Evolutionary conservation across 1,140 invertebrate genomes (phyloP), one percentile per base, ranked within the genome.

Genomic region (Oryzaephilus surinamensis): DNA sequence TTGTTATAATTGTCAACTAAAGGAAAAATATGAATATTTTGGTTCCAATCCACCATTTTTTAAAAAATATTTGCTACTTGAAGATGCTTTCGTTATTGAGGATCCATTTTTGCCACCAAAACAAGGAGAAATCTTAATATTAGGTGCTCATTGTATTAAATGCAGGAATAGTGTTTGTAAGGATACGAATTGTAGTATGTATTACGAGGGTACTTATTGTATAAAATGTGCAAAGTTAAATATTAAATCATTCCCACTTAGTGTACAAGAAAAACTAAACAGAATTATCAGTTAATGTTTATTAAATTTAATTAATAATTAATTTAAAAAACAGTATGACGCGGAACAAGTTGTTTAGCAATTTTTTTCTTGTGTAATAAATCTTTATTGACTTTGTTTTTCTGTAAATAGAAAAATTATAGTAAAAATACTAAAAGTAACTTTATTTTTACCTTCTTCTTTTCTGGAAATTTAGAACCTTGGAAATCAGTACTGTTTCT

Each of bases 81-180:
- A 57, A 41, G 72, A 84, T 7, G 77, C 72, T 42, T 92, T 81
- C 60, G 60, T 88, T 0, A 83, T 86, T 71, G 79, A 81, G 54
- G 85, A 91, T 68, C 86, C 87, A 3, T 91, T 90, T 54, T 72
- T 73, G 53, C 63, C 76, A 1, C 69, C 73, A 11, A 70, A 72
- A 42, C 76, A 69, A 57, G 74, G 73, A 18, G 74, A 84, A 61
- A 73, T 84, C 53, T 57, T 85, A 15, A 65, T 84, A 1, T 48
- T 90, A 5, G 87, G 86, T n/a, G 66, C 72, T 15, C 71, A 84
- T 53, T 92, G 86, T 63, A 57, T 60, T 26, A 49, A 69, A 2
- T 92, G 87, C 65, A 52, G 64, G 6, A 73, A 72, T 46, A 37
- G 66, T 40, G 74, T 86, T 6, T 92, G 87, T 62, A 72, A 82